phyloP scores from a whole-genome alignment of 2,888 invertebrate genomes.

The Bombylius discolor region DNA sequence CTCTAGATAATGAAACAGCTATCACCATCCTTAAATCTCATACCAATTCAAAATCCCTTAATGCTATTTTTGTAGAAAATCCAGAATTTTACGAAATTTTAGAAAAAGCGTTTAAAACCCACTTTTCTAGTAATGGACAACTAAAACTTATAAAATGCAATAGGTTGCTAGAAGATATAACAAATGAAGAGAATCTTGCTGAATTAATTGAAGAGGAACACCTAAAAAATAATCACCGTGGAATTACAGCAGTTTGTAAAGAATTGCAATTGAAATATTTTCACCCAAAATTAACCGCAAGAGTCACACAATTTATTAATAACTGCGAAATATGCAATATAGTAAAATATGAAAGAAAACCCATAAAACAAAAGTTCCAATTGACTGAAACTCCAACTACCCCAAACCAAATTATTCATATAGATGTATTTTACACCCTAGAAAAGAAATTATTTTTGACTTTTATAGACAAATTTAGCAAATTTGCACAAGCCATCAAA shows the following conservation, averaged over 20 bases:
- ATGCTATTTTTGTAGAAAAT: slow-evolving; percentile 5
- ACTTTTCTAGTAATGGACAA: too few species aligned
- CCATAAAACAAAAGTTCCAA: slow-evolving; percentile 14
- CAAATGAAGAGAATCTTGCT: slow-evolving; percentile 5
- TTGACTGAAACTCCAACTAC: too few species aligned
- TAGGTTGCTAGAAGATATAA: too few species aligned
- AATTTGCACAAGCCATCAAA: slow-evolving; percentile 15
- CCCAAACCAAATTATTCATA: too few species aligned
- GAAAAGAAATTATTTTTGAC: too few species aligned
- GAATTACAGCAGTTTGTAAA: slow-evolving; percentile 4
- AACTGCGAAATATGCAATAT: slow-evolving; percentile 8
- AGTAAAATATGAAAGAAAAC: slow-evolving; percentile 16
- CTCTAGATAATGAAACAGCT: too few species aligned
- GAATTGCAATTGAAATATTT: slow-evolving; percentile 6
- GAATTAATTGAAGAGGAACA: slow-evolving; percentile 13
- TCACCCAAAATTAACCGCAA: slow-evolving; percentile 10
- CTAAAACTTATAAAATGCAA: too few species aligned
- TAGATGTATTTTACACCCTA: slow-evolving; percentile 4
- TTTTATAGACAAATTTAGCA: slow-evolving; percentile 17
- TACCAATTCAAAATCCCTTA: not conserved
- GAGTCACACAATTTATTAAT: slow-evolving; percentile 15
- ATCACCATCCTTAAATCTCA: too few species aligned
- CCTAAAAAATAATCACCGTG: slow-evolving; percentile 16
- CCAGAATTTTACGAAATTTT: not conserved
- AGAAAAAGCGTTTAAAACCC: not conserved